Evolutionary conservation across 2,797 vertebrate genomes (phyloP).

Genomic region (Xiphophorus birchmanni): DNA sequence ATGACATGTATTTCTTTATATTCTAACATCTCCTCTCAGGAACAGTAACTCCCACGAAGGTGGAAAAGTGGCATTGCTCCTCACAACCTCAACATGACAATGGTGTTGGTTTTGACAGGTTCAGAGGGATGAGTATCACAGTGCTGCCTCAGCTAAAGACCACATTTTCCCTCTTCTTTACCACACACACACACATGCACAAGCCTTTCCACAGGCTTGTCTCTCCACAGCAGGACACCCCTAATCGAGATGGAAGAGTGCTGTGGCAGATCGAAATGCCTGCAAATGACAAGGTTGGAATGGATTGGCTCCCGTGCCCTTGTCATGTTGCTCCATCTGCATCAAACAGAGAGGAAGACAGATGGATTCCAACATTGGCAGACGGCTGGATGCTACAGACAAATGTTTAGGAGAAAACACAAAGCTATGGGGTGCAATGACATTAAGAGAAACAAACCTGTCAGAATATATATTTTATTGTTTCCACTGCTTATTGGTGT

Average conservation of each 20-base stretch:
- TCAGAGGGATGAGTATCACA: slow-evolving; percentile 44
- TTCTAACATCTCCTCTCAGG: not conserved
- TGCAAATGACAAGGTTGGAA: slow-evolving; percentile 79
- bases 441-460: not conserved
- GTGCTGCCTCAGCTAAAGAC: slow-evolving; percentile 79
- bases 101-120: slow-evolving; percentile 79
- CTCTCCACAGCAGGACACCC: slow-evolving; percentile 75
- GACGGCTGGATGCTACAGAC: slow-evolving; percentile 33
- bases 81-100: slow-evolving; percentile 82
- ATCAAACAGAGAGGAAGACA: slow-evolving; percentile 65
- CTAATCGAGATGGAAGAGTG: slow-evolving; percentile 86
- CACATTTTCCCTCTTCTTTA: slow-evolving; percentile 11
- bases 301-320: slow-evolving; percentile 78
- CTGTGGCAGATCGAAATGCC: slow-evolving; percentile 81
- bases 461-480: not conserved
- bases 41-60: slow-evolving; percentile 62
- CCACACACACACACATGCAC: slow-evolving; percentile 16
- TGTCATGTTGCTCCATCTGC: slow-evolving; percentile 76
- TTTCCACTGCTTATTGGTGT: not conserved
- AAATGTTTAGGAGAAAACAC: slow-evolving; percentile 40
- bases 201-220: slow-evolving; percentile 40
- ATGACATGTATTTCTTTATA: not conserved
- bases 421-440: slow-evolving; percentile 1
- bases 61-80: slow-evolving; percentile 47
- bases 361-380: slow-evolving; percentile 58